Evolutionary conservation across 2,888 invertebrate species (phyloP).

Genomic region (Cantharis rustica): DNA sequence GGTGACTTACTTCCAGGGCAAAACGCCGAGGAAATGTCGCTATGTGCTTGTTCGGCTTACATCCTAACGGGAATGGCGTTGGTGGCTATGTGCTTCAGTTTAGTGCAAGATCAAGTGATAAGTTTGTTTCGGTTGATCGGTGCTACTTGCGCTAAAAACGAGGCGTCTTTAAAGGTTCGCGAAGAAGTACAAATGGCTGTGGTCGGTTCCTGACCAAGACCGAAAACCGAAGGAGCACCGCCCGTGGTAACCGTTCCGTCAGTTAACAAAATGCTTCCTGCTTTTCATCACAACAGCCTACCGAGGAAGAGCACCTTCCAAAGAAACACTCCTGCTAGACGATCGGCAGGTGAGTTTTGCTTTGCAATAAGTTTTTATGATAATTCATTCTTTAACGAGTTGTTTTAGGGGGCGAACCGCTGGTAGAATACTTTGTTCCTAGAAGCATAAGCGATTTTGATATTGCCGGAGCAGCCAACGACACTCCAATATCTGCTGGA

Average conservation of each 20-base stretch:
- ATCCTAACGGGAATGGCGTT: conserved; percentile 84
- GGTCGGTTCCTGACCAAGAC: conserved; percentile 60
- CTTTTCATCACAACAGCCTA: conserved; percentile 59
- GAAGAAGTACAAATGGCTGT: conserved; percentile 57
- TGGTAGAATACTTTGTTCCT: conserved; percentile 83
- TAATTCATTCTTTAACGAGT: not conserved
- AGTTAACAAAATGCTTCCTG: conserved; percentile 49
- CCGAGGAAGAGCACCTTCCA: conserved; percentile 65
- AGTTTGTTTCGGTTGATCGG: conserved; percentile 61
- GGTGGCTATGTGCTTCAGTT: conserved; percentile 85
- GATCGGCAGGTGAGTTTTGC: conserved; percentile 57
- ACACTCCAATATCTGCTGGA: conserved; percentile 54
- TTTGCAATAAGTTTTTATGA: not conserved
- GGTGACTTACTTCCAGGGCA: conserved; percentile 77
- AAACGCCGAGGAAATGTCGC: conserved; percentile 66
- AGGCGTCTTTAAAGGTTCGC: conserved; percentile 26
- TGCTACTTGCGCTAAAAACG: conserved; percentile 35
- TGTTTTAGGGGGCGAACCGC: conserved; percentile 60
- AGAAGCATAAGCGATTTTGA: conserved; percentile 84
- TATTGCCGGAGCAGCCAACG: conserved; percentile 66
- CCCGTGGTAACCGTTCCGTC: conserved; percentile 54
- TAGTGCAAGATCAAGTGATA: conserved; percentile 78
- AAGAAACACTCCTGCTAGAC: conserved; percentile 67
- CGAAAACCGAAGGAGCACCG: conserved; percentile 56
- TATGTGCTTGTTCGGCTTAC: conserved; percentile 80